Percentiles rank a stretch among this genome's conserved stretches.
phyloP scores from a whole-genome alignment of 2,113 vertebrate genomes.

The Mungos mungo region DNA sequence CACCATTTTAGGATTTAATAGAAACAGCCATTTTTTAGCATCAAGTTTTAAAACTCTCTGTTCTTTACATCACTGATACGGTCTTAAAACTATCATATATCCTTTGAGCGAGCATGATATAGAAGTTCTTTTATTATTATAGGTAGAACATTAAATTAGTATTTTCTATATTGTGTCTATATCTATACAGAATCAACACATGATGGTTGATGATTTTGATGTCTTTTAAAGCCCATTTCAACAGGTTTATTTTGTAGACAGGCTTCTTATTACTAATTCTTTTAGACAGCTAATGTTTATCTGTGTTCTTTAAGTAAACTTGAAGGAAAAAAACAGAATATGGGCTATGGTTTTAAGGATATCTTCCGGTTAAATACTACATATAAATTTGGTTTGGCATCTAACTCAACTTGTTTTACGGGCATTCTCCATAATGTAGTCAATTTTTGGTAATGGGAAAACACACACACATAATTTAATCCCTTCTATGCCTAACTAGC shows the following conservation, averaged over 20 bases:
- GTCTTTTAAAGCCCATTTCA: constrained; percentile 43
- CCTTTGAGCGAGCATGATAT: background rate
- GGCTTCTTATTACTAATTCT: constrained; percentile 16
- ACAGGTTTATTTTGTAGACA: constrained; percentile 16
- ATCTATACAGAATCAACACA: background rate
- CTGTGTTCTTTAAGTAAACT: constrained; percentile 35
- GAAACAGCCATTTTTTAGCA: constrained; percentile 41
- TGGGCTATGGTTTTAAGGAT: background rate
- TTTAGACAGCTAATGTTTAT: constrained; percentile 6
- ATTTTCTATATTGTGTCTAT: background rate
- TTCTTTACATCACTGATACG: background rate
- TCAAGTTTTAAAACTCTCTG: background rate
- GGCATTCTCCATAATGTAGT: constrained; percentile 3
- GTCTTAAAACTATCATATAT: constrained; percentile 1
- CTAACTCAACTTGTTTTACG: background rate
- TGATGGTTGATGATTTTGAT: background rate
- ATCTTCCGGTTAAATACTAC: constrained; percentile 11
- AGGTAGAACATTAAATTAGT: background rate
- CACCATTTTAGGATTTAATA: background rate
- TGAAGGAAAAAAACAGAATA: background rate
- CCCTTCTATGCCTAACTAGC: background rate
- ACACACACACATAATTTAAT: background rate
- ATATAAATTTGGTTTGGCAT: constrained; percentile 17
- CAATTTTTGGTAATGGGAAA: background rate
- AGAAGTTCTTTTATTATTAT: background rate